These are phyloP conservation scores for Aegotheles bennettii DNA, from an alignment of 2,113 vertebrate genomes.

Conservation along the genomic window DNA sequence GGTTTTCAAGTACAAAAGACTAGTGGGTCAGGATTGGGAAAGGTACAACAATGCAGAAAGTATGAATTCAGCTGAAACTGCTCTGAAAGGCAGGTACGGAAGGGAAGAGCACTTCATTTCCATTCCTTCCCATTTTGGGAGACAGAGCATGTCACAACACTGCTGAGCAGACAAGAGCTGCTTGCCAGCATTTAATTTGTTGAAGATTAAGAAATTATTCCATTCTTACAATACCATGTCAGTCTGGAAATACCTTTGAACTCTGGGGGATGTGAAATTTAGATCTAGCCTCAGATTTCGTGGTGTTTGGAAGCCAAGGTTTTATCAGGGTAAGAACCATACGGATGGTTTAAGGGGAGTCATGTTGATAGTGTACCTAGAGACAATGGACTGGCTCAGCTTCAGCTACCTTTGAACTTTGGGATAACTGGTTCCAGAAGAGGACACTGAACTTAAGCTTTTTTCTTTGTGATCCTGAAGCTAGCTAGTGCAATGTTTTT, in stretches of 20 bases:
- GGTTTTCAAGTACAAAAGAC: background rate
- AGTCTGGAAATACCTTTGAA: constrained; percentile 6
- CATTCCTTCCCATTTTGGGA: background rate
- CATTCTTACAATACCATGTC: background rate
- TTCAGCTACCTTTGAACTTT: background rate
- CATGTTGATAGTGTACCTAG: background rate
- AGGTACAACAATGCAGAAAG: background rate
- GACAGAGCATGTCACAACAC: constrained; percentile 25
- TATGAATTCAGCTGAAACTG: background rate
- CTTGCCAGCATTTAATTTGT: constrained; percentile 57
- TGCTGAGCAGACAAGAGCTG: constrained; percentile 32
- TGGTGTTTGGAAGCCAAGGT: background rate
- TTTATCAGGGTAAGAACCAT: background rate
- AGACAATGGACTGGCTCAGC: background rate
- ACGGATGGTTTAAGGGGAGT: background rate
- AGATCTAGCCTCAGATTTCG: background rate
- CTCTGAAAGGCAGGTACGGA: background rate
- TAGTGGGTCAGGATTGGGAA: background rate
- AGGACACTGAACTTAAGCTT: background rate
- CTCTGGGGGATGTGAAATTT: background rate
- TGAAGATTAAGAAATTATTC: constrained; percentile 45
- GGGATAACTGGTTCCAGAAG: background rate
- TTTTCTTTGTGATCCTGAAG: background rate
- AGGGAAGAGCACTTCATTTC: background rate
- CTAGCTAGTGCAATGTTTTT: background rate